Conservation (phyloP, 2,113 vertebrate species). For the Strix aluco region DNA sequence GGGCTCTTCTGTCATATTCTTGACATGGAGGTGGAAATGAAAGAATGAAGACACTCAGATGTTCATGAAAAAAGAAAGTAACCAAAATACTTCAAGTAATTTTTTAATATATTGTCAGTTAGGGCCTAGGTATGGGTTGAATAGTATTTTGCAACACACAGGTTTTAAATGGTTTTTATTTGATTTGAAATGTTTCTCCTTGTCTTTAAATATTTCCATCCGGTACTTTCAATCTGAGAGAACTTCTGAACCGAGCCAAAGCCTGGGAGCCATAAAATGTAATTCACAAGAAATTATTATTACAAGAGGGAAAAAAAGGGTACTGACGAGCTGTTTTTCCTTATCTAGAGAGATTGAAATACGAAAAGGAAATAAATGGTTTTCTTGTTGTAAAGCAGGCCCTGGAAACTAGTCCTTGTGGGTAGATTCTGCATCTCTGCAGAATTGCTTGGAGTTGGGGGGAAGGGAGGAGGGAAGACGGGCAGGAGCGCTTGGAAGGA, state of each 20-base stretch:
- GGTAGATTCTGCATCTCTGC: conserved; percentile 20
- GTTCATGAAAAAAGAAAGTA: background rate
- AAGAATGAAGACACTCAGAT: background rate
- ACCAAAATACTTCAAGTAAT: background rate
- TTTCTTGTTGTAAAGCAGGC: background rate
- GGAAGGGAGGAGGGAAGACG: conserved; percentile 2
- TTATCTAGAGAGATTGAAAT: background rate
- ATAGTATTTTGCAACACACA: background rate
- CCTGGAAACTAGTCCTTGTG: background rate
- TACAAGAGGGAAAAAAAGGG: fast-evolving
- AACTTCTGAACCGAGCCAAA: background rate
- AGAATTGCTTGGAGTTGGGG: background rate
- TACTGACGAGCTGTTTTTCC: background rate
- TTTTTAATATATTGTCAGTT: background rate
- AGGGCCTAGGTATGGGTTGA: background rate
- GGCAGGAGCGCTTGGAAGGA: conserved; percentile 13
- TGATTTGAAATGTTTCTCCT: background rate
- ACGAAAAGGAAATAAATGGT: background rate
- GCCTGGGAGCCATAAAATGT: background rate
- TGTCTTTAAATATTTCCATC: background rate
- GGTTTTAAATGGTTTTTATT: background rate
- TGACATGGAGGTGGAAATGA: background rate
- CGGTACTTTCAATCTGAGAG: background rate
- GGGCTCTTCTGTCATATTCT: background rate
- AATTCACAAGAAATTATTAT: background rate